Evolutionary conservation across 2,888 invertebrate genomes (phyloP), one percentile per base, ranked within the genome.

Genomic region (Oscheius sp.): DNA sequence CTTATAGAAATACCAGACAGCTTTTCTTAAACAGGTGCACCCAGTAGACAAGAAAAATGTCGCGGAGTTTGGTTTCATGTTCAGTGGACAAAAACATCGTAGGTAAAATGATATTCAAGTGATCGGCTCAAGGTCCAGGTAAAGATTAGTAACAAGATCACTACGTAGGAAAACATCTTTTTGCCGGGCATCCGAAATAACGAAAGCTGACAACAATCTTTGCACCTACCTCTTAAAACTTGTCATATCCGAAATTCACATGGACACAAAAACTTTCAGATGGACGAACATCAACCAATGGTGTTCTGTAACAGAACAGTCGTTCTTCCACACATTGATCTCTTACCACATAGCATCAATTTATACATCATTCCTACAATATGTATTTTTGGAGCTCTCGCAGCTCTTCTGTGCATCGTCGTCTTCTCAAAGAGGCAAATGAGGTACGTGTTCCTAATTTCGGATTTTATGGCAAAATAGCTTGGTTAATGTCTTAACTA

Each of bases 391-490:
- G 87, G 87, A 1, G 71, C 84, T 1, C 70, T 84, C 29, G 86
- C 83, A 2, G 85, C 86, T 9, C 73, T 79, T 7, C 73, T 86
- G 58, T 85, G 86, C 72, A 80, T 86, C 48, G 70, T 85, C 62
- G 84, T 83, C 0, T 87, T 87, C 75, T 85, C 86, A 3, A 75
- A 85, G 47, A 81, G 78, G 47, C 86, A 88, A 72, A 88, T 88
- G 88, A 81, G 87, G 76, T 80, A 7, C 29, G 74, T 63, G 29
- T 33, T 55, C 21, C 35, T 42, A 42, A 5, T 42, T 42, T 42
- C 7, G 55, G 29, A 55, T 55, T 13, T 21, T 53, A 29, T 21
- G 55, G 42, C 42, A 42, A 42, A 42, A 7, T 42, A n/a, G 21
- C n/a, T 55, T 55, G 29, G 11, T 21, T 55, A 9, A 29, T 7